Conservation (phyloP, 2,797 vertebrate genomes). For the Melanotaenia maccullochi region DNA sequence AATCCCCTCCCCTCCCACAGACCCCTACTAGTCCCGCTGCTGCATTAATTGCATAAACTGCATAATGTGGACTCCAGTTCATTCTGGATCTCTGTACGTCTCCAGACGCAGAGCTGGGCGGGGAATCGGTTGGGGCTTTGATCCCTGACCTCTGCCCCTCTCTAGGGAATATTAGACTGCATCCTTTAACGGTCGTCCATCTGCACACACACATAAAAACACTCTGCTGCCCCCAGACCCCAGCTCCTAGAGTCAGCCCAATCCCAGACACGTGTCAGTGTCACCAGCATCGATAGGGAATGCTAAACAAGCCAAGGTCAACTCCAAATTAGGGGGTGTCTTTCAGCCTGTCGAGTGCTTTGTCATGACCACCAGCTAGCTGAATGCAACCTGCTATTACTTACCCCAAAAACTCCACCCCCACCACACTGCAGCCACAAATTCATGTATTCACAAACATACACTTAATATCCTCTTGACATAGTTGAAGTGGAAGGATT, state of each 20-base stretch:
- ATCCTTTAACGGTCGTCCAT: conserved; percentile 75
- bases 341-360: conserved; percentile 69
- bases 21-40: conserved; percentile 37
- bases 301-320: conserved; percentile 74
- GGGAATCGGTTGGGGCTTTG: conserved; percentile 64
- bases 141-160: conserved; percentile 70
- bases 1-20: conserved; percentile 11
- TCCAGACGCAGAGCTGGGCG: conserved; percentile 53
- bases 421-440: background rate
- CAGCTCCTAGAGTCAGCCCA: conserved; percentile 32
- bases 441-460: conserved; percentile 41
- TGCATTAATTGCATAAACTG: conserved; percentile 72
- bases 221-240: background rate
- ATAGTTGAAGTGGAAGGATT: conserved; percentile 30
- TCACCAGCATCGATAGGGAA: conserved; percentile 56
- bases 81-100: conserved; percentile 48
- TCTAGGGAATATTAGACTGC: conserved; percentile 62
- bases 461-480: conserved; percentile 48
- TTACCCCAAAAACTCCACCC: conserved; percentile 27
- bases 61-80: conserved; percentile 64
- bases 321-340: conserved; percentile 63
- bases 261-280: conserved; percentile 68
- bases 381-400: conserved; percentile 44
- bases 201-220: conserved; percentile 57
- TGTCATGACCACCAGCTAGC: conserved; percentile 62